phyloP scores from a whole-genome alignment of 2,113 vertebrate genomes.

The Bostrychus sinensis region DNA sequence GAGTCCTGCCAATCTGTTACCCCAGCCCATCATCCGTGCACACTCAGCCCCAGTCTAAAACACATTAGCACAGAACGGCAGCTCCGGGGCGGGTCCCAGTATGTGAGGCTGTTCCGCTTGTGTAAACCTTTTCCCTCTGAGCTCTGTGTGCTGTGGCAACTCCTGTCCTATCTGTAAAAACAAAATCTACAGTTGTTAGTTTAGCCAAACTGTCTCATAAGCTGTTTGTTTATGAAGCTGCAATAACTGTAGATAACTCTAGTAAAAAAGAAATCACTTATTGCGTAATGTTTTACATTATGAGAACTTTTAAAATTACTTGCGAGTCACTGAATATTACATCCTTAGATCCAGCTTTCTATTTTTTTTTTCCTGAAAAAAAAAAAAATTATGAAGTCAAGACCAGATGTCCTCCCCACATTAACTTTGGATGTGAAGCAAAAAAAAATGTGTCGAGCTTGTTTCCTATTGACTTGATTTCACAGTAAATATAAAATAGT shows the following conservation, averaged over 20 bases:
- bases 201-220: conserved; percentile 21
- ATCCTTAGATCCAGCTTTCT: no score
- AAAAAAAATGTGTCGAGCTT: no score
- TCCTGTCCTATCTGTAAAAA: conserved; percentile 19
- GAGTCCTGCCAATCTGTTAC: conserved; percentile 79
- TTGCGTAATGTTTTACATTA: no score
- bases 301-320: no score
- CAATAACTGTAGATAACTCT: background rate
- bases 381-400: background rate
- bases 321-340: no score
- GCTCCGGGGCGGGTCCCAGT: conserved; percentile 54
- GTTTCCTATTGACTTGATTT: no score
- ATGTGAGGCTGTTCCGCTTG: conserved; percentile 38
- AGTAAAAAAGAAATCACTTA: no score
- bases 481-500: no score
- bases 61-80: conserved; percentile 70
- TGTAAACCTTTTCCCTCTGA: conserved; percentile 34
- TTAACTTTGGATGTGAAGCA: no score
- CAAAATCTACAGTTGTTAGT: conserved; percentile 24
- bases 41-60: conserved; percentile 65
- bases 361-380: background rate
- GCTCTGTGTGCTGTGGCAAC: conserved; percentile 23
- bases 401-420: background rate
- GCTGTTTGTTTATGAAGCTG: background rate
- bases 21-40: conserved; percentile 59